Base-by-base conservation (phyloP, 2,797 vertebrate genomes). In the Poeciliopsis turneri region DNA sequence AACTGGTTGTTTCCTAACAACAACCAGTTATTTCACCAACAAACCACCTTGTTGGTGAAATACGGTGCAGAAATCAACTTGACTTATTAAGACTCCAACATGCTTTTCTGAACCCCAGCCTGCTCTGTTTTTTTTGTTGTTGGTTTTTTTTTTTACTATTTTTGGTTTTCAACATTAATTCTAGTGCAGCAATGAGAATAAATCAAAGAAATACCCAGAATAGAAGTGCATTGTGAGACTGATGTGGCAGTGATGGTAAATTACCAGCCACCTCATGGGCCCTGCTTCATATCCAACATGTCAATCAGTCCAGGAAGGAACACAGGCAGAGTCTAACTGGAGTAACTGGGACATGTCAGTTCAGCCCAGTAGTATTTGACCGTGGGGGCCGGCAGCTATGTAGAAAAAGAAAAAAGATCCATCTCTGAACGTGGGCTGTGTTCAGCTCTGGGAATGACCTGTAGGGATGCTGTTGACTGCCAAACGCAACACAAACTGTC, bases 391-490 rank as follows among this genome's bases (percentile, higher is more conserved):
- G 78, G 78, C 82, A 82, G 82, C 81, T 83, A 49, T 47, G 45
- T 68, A 72, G 81, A 85, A 84, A 82, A 25, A 70, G 18, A 39
- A 82, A 55, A 76, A 72, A 46, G 76, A 45, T 49, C 25, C 28
- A 55, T 59, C 69, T 86, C 80, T 86, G 78, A 84, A 85, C 55
- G 12, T 80, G 74, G 66, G 81, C 76, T 64, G 61, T 9, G 0
- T n/a, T 78, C 77, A 84, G 72, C 84, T 81, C 83, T 66, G 23
- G 59, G 76, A 80, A 68, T 73, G 86, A 80, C 91, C 94, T 92
- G 84, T 82, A 90, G 93, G 91, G 90, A 89, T 84, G 92, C 90
- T 92, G 92, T 88, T 91, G 91, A 76, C 90, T 81, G 80, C 43
- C 55, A 88, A 76, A 84, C 74, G 25, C 55, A 80, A 79, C 75